Evolutionary conservation across 2,888 invertebrate species (phyloP).

Genomic region (Salticus scenicus): DNA sequence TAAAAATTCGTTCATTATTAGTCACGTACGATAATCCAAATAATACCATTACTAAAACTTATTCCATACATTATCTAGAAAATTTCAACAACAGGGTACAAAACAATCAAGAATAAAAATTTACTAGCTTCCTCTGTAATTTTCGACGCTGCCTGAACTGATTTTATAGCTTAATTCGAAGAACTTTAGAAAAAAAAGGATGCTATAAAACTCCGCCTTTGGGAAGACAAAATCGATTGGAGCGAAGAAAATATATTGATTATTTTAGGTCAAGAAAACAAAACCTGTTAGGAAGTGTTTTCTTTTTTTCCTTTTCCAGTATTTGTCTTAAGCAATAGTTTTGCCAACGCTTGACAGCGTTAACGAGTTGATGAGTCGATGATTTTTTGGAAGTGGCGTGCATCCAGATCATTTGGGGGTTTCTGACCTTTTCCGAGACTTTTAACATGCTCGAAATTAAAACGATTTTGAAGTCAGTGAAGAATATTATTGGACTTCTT

Average conservation of each 20-base stretch:
- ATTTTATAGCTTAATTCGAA: slow-evolving; percentile 30
- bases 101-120: neutral
- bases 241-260: neutral
- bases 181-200: slow-evolving; percentile 21
- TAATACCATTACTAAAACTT: no score
- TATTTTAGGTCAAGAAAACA: neutral
- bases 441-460: neutral
- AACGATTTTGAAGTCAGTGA: neutral
- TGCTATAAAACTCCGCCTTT: slow-evolving; percentile 21
- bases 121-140: neutral
- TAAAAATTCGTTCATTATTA: no score
- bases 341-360: slow-evolving; percentile 46
- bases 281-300: neutral
- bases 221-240: neutral
- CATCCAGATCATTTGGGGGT: slow-evolving; percentile 13
- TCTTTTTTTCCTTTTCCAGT: neutral
- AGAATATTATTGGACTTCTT: neutral
- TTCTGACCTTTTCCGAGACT: slow-evolving; percentile 27
- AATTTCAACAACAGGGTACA: neutral
- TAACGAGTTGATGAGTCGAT: slow-evolving; percentile 63
- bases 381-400: slow-evolving; percentile 50
- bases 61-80: no score
- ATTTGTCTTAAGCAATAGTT: slow-evolving; percentile 31
- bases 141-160: slow-evolving; percentile 5
- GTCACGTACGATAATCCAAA: no score